Evolutionary conservation across 2,797 vertebrate species (phyloP).

Genomic region (Aselliscus stoliczkanus): DNA sequence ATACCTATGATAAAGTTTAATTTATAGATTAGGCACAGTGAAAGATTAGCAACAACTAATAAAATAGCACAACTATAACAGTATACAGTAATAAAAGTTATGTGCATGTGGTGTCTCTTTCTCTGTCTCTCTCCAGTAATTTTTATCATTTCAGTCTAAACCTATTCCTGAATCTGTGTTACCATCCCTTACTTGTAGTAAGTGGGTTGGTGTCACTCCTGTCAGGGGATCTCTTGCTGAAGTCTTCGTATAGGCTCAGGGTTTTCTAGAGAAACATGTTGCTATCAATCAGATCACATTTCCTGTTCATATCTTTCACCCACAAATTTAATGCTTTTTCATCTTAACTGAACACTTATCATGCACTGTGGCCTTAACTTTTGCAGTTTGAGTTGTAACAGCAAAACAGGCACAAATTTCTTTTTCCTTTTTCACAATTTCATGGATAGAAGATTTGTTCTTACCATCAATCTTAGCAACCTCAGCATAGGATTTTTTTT

Average conservation of each 20-base stretch:
- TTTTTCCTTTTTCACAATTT: background rate
- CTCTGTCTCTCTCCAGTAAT: background rate
- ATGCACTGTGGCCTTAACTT: background rate
- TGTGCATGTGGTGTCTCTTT: background rate
- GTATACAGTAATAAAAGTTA: background rate
- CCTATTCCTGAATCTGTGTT: background rate
- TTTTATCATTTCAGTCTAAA: background rate
- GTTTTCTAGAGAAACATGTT: background rate
- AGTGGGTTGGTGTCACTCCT: background rate
- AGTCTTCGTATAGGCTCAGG: background rate
- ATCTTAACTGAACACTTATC: background rate
- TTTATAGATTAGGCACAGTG: background rate
- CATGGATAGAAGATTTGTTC: background rate
- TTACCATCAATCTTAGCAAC: background rate
- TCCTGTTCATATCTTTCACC: background rate
- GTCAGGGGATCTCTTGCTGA: background rate
- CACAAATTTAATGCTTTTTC: background rate
- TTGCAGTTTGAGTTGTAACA: background rate
- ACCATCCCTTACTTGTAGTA: background rate
- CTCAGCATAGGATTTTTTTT: background rate
- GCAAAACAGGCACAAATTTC: background rate
- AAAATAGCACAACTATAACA: background rate
- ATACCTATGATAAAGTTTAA: background rate
- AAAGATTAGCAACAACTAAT: background rate
- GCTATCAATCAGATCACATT: background rate